Evolutionary conservation across 2,888 invertebrate species (phyloP).

Genomic region (Thereva unica): DNA sequence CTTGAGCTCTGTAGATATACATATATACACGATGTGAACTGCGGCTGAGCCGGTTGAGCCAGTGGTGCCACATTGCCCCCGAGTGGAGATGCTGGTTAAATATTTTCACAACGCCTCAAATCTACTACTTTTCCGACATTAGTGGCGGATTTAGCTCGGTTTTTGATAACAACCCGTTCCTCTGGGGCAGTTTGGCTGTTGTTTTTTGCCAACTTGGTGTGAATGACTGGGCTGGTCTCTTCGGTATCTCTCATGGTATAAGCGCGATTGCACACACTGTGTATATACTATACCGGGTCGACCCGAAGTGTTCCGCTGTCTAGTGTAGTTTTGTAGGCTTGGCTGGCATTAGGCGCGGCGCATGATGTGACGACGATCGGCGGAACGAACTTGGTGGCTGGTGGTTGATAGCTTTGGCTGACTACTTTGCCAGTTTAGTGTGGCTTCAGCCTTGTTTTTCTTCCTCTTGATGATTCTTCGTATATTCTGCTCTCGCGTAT

Average conservation of each 20-base stretch:
- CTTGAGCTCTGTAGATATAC: background rate
- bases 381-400: slow-evolving; percentile 27
- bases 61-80: background rate
- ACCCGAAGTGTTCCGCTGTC: background rate
- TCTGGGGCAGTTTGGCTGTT: too few species aligned
- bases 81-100: slow-evolving; percentile 17
- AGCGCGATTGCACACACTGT: too few species aligned
- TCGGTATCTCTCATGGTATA: too few species aligned
- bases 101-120: slow-evolving; percentile 17
- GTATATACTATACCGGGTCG: too few species aligned
- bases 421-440: slow-evolving; percentile 21
- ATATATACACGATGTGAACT: slow-evolving; percentile 9
- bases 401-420: background rate
- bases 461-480: slow-evolving; percentile 22
- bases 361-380: slow-evolving; percentile 28
- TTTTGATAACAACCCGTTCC: too few species aligned
- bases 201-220: too few species aligned
- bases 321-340: slow-evolving; percentile 24
- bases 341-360: slow-evolving; percentile 26
- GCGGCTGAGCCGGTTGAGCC: slow-evolving; percentile 22
- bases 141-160: too few species aligned
- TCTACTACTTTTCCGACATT: background rate
- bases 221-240: too few species aligned
- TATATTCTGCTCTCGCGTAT: background rate
- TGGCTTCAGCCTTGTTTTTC: slow-evolving; percentile 27